A percentile compares a stretch with the other conserved stretches of the same genome.
Conservation (phyloP, 2,113 vertebrate genomes). For the Charina bottae region DNA sequence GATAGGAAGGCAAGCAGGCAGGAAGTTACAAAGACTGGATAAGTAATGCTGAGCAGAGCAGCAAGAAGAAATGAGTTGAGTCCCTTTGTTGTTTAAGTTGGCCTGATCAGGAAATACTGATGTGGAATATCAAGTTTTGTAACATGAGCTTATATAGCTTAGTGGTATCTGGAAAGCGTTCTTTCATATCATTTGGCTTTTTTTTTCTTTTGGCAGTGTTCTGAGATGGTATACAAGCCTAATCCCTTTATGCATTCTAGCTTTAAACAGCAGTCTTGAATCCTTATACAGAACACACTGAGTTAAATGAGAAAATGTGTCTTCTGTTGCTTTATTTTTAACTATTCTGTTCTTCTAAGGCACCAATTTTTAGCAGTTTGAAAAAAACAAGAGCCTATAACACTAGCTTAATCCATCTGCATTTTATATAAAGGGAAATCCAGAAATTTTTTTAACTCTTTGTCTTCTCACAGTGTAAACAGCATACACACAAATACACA, state of each 20-base stretch:
- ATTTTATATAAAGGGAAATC: background rate
- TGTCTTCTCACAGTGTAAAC: background rate
- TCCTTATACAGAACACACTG: background rate
- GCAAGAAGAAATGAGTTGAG: background rate
- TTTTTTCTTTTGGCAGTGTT: background rate
- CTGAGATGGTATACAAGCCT: background rate
- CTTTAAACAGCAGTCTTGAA: background rate
- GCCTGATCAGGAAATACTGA: background rate
- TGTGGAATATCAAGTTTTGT: background rate
- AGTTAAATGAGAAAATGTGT: background rate
- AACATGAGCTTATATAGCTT: background rate
- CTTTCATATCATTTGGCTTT: background rate
- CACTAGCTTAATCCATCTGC: background rate
- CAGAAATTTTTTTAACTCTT: background rate
- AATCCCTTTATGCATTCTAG: background rate
- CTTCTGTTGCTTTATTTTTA: background rate
- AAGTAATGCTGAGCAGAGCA: background rate
- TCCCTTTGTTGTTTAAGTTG: background rate
- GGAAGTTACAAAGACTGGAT: background rate
- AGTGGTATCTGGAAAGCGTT: background rate
- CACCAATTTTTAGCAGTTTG: background rate
- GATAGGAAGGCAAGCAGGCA: background rate
- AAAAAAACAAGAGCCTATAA: background rate
- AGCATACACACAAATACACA: no score
- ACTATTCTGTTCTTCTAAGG: background rate